These are phyloP conservation scores for Cryptocephalus primarius DNA, from an alignment of 2,888 invertebrate species.

Conservation along the genomic window DNA sequence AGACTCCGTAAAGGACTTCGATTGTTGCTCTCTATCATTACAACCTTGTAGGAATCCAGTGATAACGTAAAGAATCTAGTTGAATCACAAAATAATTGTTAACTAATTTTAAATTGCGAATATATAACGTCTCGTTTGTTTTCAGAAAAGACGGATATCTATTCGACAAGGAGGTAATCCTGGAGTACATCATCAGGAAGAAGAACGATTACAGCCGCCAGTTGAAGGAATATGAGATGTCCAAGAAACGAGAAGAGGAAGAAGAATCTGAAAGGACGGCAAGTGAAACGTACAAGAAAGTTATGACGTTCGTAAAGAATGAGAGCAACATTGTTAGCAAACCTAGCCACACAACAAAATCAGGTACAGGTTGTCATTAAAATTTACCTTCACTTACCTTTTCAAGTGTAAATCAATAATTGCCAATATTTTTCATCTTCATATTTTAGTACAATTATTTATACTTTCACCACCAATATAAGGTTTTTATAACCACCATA, in stretches of 20 bases:
- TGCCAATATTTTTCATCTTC: too few relatives aligned
- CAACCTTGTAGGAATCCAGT: constrained; percentile 95
- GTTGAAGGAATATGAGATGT: constrained; percentile 84
- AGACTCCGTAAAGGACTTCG: constrained; percentile 91
- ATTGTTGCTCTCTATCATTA: constrained; percentile 92
- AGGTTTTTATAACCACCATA: too few relatives aligned
- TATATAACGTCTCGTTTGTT: constrained; percentile 2
- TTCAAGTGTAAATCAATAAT: too few relatives aligned
- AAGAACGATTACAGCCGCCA: constrained; percentile 85
- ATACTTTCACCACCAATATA: too few relatives aligned
- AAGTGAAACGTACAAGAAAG: constrained; percentile 56
- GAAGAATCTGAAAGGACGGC: constrained; percentile 59
- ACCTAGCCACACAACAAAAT: constrained; percentile 33
- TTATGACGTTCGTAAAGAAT: constrained; percentile 71
- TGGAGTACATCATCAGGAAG: constrained; percentile 89
- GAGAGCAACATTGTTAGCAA: constrained; percentile 64
- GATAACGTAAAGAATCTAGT: constrained; percentile 71
- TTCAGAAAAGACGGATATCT: constrained; percentile 72
- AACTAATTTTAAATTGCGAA: neutral
- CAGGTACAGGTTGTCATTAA: constrained; percentile 1
- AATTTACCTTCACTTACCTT: too few relatives aligned
- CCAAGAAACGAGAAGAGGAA: constrained; percentile 64
- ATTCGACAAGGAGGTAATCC: constrained; percentile 93
- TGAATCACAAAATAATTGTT: neutral
- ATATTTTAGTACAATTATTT: too few relatives aligned